A percentile compares a stretch with the other conserved stretches of the same genome.
Conservation (phyloP, 1,140 invertebrate genomes). For the Trichonephila inaurata region DNA sequence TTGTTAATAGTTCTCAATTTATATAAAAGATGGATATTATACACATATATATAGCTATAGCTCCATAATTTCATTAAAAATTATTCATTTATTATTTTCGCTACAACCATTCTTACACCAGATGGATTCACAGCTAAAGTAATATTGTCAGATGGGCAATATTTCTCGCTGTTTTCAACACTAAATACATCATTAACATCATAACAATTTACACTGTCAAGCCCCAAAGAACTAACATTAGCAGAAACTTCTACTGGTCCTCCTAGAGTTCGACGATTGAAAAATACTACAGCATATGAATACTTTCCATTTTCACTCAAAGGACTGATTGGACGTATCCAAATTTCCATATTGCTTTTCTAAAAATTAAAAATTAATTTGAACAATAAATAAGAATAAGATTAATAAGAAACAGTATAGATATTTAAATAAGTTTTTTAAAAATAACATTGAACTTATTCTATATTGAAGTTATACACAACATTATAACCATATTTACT, state of each 20-base stretch:
- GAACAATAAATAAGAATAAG: too few species aligned
- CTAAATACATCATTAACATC: slow-evolving; percentile 93
- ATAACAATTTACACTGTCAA: slow-evolving; percentile 89
- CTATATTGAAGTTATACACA: too few species aligned
- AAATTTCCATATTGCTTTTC: slow-evolving; percentile 95
- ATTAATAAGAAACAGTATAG: too few species aligned
- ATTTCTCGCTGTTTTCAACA: slow-evolving; percentile 88
- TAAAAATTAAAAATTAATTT: slow-evolving; percentile 80
- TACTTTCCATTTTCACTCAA: slow-evolving; percentile 88
- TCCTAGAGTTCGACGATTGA: slow-evolving; percentile 93
- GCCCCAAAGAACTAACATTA: slow-evolving; percentile 90
- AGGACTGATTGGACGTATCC: slow-evolving; percentile 92
- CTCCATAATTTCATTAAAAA: not conserved
- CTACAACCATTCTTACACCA: slow-evolving; percentile 82
- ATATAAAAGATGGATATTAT: not conserved
- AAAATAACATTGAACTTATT: too few species aligned
- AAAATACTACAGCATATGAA: slow-evolving; percentile 92
- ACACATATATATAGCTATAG: not conserved
- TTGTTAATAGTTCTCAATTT: not conserved
- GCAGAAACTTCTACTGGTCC: slow-evolving; percentile 93
- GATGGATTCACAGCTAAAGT: slow-evolving; percentile 97
- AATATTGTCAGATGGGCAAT: slow-evolving; percentile 92
- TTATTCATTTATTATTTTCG: slow-evolving; percentile 56
- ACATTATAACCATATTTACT: too few species aligned
- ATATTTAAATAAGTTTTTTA: too few species aligned